phyloP scores from a whole-genome alignment of 2,888 invertebrate species.

The Stenotaenia linearis region DNA sequence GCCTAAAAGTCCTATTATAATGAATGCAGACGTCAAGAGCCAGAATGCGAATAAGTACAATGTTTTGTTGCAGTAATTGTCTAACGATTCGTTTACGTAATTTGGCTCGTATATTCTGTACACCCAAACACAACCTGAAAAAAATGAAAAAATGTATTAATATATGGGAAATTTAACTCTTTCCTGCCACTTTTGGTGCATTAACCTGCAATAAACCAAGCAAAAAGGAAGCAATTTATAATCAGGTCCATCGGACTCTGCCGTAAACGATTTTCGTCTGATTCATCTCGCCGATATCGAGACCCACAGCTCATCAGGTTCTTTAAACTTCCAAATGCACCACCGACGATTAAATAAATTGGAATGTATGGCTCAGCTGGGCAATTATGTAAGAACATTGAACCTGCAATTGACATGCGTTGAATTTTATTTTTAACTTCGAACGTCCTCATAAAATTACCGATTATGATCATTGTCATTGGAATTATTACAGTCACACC shows the following conservation, averaged over 20 bases:
- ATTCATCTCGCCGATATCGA: constrained; percentile 53
- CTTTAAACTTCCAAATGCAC: constrained; percentile 60
- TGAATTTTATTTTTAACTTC: neutral
- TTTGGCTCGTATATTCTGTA: constrained; percentile 61
- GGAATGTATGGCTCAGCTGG: constrained; percentile 63
- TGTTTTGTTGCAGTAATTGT: constrained; percentile 60
- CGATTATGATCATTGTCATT: constrained; percentile 63
- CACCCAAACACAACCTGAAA: constrained; percentile 62
- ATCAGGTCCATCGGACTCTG: constrained; percentile 49
- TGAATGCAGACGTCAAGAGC: constrained; percentile 61
- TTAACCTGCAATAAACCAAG: constrained; percentile 63
- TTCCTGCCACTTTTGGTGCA: neutral
- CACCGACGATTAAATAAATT: constrained; percentile 62
- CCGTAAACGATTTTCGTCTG: constrained; percentile 53
- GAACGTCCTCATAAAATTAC: constrained; percentile 42
- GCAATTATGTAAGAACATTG: constrained; percentile 59
- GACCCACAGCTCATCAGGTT: constrained; percentile 57
- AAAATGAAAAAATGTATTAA: neutral
- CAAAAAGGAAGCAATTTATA: constrained; percentile 60
- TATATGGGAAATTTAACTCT: neutral
- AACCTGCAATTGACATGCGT: constrained; percentile 44
- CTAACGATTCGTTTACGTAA: constrained; percentile 50
- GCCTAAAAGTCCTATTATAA: constrained; percentile 53
- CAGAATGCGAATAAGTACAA: constrained; percentile 65
- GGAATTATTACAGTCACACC: constrained; percentile 60